Conservation (phyloP, 1,140 invertebrate species). For the Hormaphis cornu region DNA sequence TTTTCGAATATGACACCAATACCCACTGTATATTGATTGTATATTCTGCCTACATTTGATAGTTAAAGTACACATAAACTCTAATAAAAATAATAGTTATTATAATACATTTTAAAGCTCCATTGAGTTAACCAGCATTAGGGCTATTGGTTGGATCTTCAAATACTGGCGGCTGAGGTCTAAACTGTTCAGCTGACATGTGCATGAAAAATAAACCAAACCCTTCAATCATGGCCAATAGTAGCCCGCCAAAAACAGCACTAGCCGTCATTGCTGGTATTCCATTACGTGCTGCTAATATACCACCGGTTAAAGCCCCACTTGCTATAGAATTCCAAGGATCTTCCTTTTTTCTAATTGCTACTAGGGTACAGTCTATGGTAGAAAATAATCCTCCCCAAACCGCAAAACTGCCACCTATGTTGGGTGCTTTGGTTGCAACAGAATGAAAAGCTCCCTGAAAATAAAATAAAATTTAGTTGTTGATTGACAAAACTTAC, state of each 20-base stretch:
- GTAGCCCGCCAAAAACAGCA: constrained; percentile 85
- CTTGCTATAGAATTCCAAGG: constrained; percentile 97
- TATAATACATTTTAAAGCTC: no score
- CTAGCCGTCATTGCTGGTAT: constrained; percentile 88
- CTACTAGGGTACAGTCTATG: constrained; percentile 91
- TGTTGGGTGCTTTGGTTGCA: constrained; percentile 63
- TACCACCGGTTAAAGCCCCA: constrained; percentile 88
- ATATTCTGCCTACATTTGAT: no score
- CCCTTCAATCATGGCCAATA: constrained; percentile 90
- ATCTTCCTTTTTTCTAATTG: constrained; percentile 84
- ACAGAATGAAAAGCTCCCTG: constrained; percentile 20
- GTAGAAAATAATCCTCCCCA: constrained; percentile 96
- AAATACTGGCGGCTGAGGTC: constrained; percentile 57
- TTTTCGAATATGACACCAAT: no score
- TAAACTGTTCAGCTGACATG: constrained; percentile 80
- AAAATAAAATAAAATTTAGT: background rate
- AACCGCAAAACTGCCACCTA: constrained; percentile 87
- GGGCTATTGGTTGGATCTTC: constrained; percentile 53
- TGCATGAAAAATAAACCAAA: constrained; percentile 86
- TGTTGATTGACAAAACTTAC: no score
- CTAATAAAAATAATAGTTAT: background rate
- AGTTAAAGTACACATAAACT: background rate
- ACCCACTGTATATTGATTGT: no score
- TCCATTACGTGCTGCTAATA: constrained; percentile 89
- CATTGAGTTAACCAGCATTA: background rate